Evolutionary conservation across 2,888 invertebrate species (phyloP), one percentile per base, ranked within the genome.

Genomic region (Hydrotaea cyrtoneurina): DNA sequence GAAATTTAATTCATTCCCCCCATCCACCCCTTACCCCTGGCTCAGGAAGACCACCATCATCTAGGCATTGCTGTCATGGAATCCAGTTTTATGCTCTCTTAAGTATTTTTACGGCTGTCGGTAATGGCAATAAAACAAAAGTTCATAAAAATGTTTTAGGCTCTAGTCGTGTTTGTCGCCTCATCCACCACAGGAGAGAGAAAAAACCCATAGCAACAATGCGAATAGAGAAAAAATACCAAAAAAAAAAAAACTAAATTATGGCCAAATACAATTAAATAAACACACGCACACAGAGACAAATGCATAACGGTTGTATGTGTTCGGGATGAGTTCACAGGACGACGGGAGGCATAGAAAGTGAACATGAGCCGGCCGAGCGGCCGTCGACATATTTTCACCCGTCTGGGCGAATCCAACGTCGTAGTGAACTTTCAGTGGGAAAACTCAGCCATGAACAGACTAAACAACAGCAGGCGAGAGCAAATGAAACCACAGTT

Each of bases 201-300:
- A 72, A n/a, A 17, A 72, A 8, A 55, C 31, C 19, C 19, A 26
- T n/a, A 55, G 36, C 31, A 21, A 73, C 21, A 55, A 57, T 31
- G 31, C 31, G 31, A 26, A 46, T 21, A 43, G 57, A 53, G 8
- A 43, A 69, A 59, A 19, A 82, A 78, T 53, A 15, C 13, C 50
- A 57, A 13, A n/a, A n/a, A 66, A 76, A 76, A 64, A 26, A 64
- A 71, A 83, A 83, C 80, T 73, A 80, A 74, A 80, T 83, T 83
- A 83, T 83, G 80, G 80, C 36, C 77, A 83, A 83, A 83, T 77
- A 80, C 80, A 83, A 83, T 80, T 80, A 83, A 83, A 76, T 66
- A 80, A 83, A 80, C 46, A 72, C 53, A 62, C 17, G 59, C 2
- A 62, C n/a, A 36, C 31, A 59, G 15, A 55, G 19, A 53, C 26